Evolutionary conservation across 2,888 invertebrate species (phyloP), one percentile per base, ranked within the genome.

Genomic region (Nomada ruficornis): DNA sequence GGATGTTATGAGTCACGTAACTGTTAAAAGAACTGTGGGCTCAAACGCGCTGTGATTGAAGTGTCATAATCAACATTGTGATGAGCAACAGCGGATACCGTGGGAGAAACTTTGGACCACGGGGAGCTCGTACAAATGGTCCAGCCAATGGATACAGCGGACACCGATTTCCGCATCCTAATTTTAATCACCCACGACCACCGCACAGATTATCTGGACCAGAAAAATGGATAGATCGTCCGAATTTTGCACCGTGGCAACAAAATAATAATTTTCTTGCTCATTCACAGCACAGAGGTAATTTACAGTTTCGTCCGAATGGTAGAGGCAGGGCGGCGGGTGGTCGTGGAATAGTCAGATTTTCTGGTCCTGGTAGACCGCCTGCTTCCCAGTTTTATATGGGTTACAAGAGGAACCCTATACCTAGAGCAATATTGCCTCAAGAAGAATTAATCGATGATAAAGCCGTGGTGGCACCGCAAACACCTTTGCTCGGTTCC

Each of bases 41-140:
- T 72, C 59, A 55, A 64, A 82, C 64, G 71, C 50, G 26, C 62
- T 59, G 69, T 75, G 36, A 78, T 78, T 75, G 59, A 63, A 60
- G 74, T 54, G n/a, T 69, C 50, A 44, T 15, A 57, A 77, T 71
- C 52, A 18, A 68, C 77, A 79, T 84, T 87, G 91, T 90, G 80
- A 92, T 92, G 92, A 91, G 90, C 62, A 86, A 88, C 81, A 88
- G 89, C 77, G 88, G 89, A 76, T 93, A 88, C 68, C 89, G 91
- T 75, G 92, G 92, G 80, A 89, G 91, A 84, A 90, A 90, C 82
- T 92, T 90, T 72, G 90, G 88, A 83, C 86, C 87, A 84, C 89
- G 90, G 68, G 90, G 88, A 60, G 63, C 86, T 73, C 86, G 83
- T 77, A 86, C 80, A 71, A 85, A 74, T 44, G 84, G 84, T 11